Evolutionary conservation across 2,888 invertebrate species (phyloP).

Genomic region (Drosophila koepferae): DNA sequence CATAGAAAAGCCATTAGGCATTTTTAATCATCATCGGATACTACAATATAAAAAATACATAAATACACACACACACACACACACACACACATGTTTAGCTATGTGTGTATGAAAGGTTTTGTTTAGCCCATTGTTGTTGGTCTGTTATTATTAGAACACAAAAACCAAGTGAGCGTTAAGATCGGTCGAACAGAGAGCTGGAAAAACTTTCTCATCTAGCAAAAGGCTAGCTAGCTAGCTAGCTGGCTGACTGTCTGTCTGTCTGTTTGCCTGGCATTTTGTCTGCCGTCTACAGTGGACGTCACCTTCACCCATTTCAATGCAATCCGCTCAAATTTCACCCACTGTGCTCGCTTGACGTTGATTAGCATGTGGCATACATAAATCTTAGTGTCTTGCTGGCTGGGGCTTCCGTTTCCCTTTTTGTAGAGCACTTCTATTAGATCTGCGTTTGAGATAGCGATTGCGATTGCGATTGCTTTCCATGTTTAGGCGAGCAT

Average conservation of each 20-base stretch:
- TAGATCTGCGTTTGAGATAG: constrained; percentile 13
- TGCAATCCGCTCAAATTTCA: constrained; percentile 50
- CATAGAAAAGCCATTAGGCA: constrained; percentile 73
- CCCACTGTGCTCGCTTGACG: constrained; percentile 61
- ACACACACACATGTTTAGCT: not conserved
- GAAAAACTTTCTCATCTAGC: constrained; percentile 69
- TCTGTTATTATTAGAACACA: constrained; percentile 74
- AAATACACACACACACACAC: not conserved
- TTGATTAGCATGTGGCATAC: constrained; percentile 79
- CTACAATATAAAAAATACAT: not conserved
- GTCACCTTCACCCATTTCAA: constrained; percentile 72
- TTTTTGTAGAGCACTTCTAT: constrained; percentile 44
- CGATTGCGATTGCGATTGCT: constrained; percentile 39
- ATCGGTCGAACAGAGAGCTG: constrained; percentile 46
- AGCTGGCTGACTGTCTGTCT: not conserved
- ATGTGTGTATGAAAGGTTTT: constrained; percentile 34
- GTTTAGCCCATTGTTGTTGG: constrained; percentile 41
- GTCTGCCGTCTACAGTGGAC: constrained; percentile 39
- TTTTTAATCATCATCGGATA: constrained; percentile 47
- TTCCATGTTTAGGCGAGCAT: constrained; percentile 69
- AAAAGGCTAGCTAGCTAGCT: constrained; percentile 1
- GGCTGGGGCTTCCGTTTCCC: constrained; percentile 73
- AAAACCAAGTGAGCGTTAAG: constrained; percentile 79
- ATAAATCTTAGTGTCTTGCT: constrained; percentile 64
- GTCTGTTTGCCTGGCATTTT: not conserved